A percentile compares a stretch with the other conserved stretches of the same genome.
These are phyloP conservation scores for Brevimyrus niger DNA, from an alignment of 2,113 vertebrate genomes.

Conservation along the genomic window DNA sequence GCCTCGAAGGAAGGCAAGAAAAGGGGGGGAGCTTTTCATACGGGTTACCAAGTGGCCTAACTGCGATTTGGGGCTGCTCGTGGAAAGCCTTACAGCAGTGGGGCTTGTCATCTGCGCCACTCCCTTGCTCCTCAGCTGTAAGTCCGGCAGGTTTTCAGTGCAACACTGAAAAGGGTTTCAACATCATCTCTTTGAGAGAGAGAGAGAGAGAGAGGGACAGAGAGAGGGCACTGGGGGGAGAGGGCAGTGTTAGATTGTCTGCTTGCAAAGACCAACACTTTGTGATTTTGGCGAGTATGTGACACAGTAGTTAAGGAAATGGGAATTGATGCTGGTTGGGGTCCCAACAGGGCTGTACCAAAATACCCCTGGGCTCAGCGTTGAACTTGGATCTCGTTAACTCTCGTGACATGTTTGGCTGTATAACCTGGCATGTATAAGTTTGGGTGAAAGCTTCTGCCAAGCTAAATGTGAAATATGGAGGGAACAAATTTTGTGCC, in stretches of 20 bases:
- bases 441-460: neutral
- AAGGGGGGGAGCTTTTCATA: conserved; percentile 43
- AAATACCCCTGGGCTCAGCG: neutral
- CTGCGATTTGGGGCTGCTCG: conserved; percentile 25
- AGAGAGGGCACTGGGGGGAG: neutral
- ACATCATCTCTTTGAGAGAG: neutral
- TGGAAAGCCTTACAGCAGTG: conserved; percentile 37
- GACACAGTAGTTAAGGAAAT: neutral
- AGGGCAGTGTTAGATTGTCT: neutral
- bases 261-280: neutral
- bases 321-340: neutral
- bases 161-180: neutral
- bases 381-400: neutral
- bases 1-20: conserved; percentile 19
- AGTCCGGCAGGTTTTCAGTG: neutral
- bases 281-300: neutral
- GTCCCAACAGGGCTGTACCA: neutral
- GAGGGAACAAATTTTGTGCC: neutral
- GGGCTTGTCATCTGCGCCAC: conserved; percentile 34
- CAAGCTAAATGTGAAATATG: neutral
- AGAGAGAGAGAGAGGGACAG: neutral
- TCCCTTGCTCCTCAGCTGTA: conserved; percentile 8
- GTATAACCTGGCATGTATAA: neutral
- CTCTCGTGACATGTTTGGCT: neutral
- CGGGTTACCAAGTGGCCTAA: conserved; percentile 47